These are phyloP conservation scores for Microcebus murinus DNA, from an alignment of 2,113 vertebrate genomes.

Conservation along the genomic window DNA sequence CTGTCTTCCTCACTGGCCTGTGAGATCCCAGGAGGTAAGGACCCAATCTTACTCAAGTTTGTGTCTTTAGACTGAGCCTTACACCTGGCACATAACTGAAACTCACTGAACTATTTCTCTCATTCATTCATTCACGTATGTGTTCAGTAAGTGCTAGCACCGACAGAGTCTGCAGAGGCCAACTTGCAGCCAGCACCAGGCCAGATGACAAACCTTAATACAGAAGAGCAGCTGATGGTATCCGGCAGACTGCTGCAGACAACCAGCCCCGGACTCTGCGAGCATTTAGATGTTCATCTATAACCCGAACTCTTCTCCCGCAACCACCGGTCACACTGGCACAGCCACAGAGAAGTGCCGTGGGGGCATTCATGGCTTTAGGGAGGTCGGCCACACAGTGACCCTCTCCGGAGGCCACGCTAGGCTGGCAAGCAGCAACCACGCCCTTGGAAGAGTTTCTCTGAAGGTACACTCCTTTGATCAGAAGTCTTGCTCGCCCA, in stretches of 20 bases:
- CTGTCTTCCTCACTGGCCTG: neutral
- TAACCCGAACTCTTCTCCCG: neutral
- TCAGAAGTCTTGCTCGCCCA: neutral
- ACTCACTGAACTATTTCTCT: neutral
- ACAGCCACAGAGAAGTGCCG: neutral
- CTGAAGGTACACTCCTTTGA: neutral
- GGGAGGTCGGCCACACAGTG: neutral
- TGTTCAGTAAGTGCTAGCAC: neutral
- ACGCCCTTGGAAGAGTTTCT: neutral
- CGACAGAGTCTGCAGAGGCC: neutral
- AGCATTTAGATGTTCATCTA: rapidly evolving
- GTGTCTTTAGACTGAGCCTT: neutral
- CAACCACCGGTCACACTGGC: neutral
- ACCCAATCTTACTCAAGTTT: neutral
- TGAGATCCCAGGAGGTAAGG: neutral
- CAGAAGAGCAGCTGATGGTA: neutral
- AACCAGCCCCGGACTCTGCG: neutral
- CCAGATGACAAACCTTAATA: neutral
- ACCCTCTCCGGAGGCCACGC: neutral
- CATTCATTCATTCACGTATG: neutral
- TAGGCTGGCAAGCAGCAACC: neutral
- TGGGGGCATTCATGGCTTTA: neutral
- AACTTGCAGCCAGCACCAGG: no score
- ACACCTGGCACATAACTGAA: rapidly evolving
- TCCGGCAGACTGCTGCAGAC: rapidly evolving